Percentiles rank a stretch among this genome's conserved stretches.
These are phyloP conservation scores for Dynastes tityus DNA, from an alignment of 2,888 invertebrate genomes.

Conservation along the genomic window DNA sequence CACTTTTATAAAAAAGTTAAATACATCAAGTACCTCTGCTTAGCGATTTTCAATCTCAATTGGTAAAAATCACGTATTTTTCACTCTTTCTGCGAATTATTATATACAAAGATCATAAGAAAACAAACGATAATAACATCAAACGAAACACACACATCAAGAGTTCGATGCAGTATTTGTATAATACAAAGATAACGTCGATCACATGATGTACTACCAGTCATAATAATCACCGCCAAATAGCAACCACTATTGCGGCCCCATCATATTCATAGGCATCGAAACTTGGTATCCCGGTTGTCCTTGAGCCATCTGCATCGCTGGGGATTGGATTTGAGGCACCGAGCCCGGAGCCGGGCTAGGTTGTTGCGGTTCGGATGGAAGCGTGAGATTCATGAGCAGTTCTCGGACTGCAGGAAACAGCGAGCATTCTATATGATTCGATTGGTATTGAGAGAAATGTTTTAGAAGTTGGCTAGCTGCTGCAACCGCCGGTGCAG, in stretches of 20 bases:
- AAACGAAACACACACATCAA: constrained; percentile 8
- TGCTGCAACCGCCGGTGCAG: constrained; percentile 76
- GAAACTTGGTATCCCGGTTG: constrained; percentile 68
- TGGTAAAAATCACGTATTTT: constrained; percentile 7
- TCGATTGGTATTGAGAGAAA: constrained; percentile 83
- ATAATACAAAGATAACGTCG: constrained; percentile 19
- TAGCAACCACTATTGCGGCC: constrained; percentile 61
- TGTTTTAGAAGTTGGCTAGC: constrained; percentile 78
- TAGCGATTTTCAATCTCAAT: background rate
- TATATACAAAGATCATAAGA: constrained; percentile 10
- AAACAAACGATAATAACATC: background rate
- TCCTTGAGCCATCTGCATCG: constrained; percentile 74
- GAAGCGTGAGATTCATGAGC: constrained; percentile 86
- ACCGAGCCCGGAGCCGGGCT: constrained; percentile 69
- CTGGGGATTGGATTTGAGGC: constrained; percentile 74
- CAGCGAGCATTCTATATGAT: constrained; percentile 86
- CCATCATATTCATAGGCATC: constrained; percentile 70
- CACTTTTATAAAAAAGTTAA: constrained; percentile 33
- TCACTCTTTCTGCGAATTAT: background rate
- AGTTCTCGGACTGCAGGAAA: constrained; percentile 94
- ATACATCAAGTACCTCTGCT: constrained; percentile 17
- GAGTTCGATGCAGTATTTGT: background rate
- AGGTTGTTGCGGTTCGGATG: constrained; percentile 81
- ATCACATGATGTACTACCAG: constrained; percentile 22
- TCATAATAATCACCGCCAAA: constrained; percentile 39